phyloP scores from a whole-genome alignment of 2,797 vertebrate species.

The Tragelaphus eurycerus region DNA sequence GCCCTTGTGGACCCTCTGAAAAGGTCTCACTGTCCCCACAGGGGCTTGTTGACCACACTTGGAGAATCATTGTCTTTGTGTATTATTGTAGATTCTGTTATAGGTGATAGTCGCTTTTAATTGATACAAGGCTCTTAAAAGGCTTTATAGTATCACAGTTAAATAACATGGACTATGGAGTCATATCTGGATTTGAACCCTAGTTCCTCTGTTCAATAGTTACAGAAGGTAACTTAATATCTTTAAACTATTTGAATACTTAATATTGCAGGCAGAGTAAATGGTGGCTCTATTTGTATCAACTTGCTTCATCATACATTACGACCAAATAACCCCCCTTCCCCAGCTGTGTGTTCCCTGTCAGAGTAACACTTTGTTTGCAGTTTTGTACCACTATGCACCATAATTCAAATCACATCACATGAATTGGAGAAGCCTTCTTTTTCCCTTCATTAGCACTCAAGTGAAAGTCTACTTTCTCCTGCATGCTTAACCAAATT shows the following conservation, averaged over 20 bases:
- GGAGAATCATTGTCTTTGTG: neutral
- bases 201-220: neutral
- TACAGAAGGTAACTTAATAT: neutral
- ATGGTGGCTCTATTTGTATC: neutral
- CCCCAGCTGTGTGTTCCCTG: neutral
- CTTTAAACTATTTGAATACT: neutral
- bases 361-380: constrained; percentile 29
- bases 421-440: neutral
- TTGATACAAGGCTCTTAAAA: constrained; percentile 17
- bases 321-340: neutral
- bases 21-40: neutral
- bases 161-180: neutral
- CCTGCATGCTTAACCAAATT: neutral
- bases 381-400: neutral
- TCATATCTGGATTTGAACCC: neutral
- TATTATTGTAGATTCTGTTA: constrained; percentile 22
- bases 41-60: neutral
- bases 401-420: neutral
- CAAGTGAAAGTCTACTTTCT: neutral
- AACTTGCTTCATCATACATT: neutral
- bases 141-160: neutral
- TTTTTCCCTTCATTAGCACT: neutral
- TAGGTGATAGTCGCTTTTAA: neutral
- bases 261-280: neutral
- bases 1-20: neutral